phyloP scores from a whole-genome alignment of 1,140 invertebrate species.

The Alviniconcha marisindica region DNA sequence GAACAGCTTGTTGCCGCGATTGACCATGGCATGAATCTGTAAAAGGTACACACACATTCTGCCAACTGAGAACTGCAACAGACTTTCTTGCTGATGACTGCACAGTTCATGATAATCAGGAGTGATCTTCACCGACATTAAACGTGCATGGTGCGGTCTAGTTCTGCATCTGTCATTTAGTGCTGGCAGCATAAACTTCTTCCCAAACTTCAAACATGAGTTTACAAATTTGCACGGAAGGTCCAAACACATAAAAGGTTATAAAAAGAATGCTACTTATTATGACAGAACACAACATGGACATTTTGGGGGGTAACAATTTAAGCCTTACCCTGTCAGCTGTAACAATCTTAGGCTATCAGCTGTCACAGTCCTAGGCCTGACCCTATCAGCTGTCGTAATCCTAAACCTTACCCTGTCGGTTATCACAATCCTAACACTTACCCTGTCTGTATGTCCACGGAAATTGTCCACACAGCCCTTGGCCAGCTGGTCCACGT shows the following conservation, averaged over 20 bases:
- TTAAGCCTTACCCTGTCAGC: neutral
- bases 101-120: neutral
- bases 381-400: neutral
- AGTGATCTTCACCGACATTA: neutral
- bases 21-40: slow-evolving; percentile 61
- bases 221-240: too few species aligned
- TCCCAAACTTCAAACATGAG: too few species aligned
- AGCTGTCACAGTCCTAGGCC: neutral
- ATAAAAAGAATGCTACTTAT: too few species aligned
- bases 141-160: neutral
- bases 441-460: slow-evolving; percentile 65
- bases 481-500: slow-evolving; percentile 63
- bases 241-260: too few species aligned
- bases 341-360: neutral
- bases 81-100: neutral
- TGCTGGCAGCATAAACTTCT: too few species aligned
- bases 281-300: too few species aligned
- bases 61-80: neutral
- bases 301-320: neutral
- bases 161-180: too few species aligned
- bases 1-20: slow-evolving; percentile 57
- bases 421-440: too few species aligned
- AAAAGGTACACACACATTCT: neutral
- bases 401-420: too few species aligned
- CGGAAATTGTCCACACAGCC: slow-evolving; percentile 68